phyloP scores from a whole-genome alignment of 2,797 vertebrate species.

The Premnoplex brunnescens region DNA sequence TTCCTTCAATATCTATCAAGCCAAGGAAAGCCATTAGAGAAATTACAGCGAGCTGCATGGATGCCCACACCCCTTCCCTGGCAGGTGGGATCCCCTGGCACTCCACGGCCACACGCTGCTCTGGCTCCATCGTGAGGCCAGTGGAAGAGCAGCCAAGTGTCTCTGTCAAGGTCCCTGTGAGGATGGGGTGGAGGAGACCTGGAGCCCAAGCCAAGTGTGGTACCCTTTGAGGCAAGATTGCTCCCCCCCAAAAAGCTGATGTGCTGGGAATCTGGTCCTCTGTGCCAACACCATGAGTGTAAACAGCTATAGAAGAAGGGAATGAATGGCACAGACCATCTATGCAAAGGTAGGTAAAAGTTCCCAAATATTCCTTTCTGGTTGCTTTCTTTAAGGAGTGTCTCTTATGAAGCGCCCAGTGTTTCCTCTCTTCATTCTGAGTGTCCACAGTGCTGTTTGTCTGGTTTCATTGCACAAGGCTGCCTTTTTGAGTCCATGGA shows the following conservation, averaged over 20 bases:
- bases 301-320: neutral
- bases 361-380: neutral
- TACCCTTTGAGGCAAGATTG: accelerated
- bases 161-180: neutral
- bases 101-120: accelerated
- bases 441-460: neutral
- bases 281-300: neutral
- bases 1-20: conserved; percentile 72
- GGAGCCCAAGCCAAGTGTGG: neutral
- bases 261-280: neutral
- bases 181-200: neutral
- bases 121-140: conserved; percentile 55
- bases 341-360: accelerated
- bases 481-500: neutral
- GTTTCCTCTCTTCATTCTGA: neutral
- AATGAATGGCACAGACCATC: neutral
- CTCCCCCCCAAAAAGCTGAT: neutral
- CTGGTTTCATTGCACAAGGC: neutral
- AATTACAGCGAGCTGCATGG: conserved; percentile 43
- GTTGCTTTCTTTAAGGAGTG: neutral
- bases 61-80: neutral
- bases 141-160: neutral
- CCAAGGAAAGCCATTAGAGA: conserved; percentile 68
- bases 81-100: neutral
- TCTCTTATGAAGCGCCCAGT: neutral